Base-by-base conservation (phyloP, 2,888 invertebrate species). In the Tetramorium bicarinatum region DNA sequence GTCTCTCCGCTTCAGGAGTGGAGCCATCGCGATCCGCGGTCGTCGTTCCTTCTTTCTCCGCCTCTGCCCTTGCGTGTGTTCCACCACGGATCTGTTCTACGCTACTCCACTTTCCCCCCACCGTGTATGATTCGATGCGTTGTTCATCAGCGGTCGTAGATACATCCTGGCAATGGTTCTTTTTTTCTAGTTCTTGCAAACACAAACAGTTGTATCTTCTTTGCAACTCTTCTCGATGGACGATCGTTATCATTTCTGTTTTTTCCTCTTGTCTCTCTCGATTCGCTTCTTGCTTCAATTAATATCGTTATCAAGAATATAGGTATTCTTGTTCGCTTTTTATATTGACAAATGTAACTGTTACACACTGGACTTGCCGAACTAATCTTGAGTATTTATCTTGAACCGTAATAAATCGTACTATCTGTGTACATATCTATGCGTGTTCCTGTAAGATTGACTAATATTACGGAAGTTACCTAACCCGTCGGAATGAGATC, bases 1-100 rank as follows among this genome's bases (percentile, higher is more conserved):
- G 85, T 83, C 88, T 79, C 83, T 89, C 85, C 74, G 85, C 88
- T 89, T 86, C 89, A 88, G 75, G 79, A 81, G 72, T 54, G 71
- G 75, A 76, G 82, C 72, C 75, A 54, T 49, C 83, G 47, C 66
- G 52, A n/a, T 62, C 74, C 64, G 56, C 71, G 59, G 74, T 74
- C 72, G 59, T 74, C 79, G 66, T 21, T 89, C 90, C 84, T 85
- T 87, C 52, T 69, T 84, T 80, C 84, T 83, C 71, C 87, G 72
- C 67, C 80, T 81, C 69, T 44, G 77, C 84, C 38, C 83, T 72
- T 71, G 71, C 44, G 25, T 47, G 25, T 47, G 38, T 15, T 49
- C 21, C 80, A 81, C 59, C 79, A 59, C 38, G 59, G 52, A 80
- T 82, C 79, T 66, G 34, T 56, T 56, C 47, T 25, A 77, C 15